These are phyloP conservation scores for Rhagologus leucostigma DNA, from an alignment of 2,113 vertebrate genomes.

Conservation along the genomic window DNA sequence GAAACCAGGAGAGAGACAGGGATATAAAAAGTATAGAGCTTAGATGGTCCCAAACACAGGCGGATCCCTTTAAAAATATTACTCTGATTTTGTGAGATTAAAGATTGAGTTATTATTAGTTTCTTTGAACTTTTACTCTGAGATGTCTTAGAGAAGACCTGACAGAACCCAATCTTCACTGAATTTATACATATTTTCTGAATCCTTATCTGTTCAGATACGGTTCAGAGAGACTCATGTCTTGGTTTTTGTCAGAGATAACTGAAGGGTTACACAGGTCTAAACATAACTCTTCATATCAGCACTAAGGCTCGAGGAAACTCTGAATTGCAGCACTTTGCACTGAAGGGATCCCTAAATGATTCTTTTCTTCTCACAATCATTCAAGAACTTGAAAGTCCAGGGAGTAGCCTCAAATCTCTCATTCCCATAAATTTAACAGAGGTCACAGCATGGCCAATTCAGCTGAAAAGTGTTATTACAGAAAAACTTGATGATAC, in stretches of 20 bases:
- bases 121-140: not conserved
- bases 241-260: slow-evolving; percentile 41
- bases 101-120: not conserved
- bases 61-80: not conserved
- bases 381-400: slow-evolving; percentile 63
- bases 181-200: not conserved
- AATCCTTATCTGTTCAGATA: not conserved
- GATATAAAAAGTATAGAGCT: not conserved
- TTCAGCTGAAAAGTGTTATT: slow-evolving; percentile 66
- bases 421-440: slow-evolving; percentile 69
- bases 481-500: slow-evolving; percentile 65
- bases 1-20: not conserved
- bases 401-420: slow-evolving; percentile 60
- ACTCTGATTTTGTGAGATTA: not conserved
- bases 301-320: not conserved
- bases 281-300: slow-evolving; percentile 26
- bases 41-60: not conserved
- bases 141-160: not conserved
- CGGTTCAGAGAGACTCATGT: not conserved
- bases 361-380: slow-evolving; percentile 67
- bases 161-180: not conserved
- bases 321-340: slow-evolving; percentile 40
- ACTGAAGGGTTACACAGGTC: not conserved
- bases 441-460: slow-evolving; percentile 69
- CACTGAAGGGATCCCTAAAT: slow-evolving; percentile 55